A percentile compares a stretch with the other conserved stretches of the same genome.
These are phyloP conservation scores for Epizoanthus rinbou DNA, from an alignment of 92 coral and sea anemone genomes.

Conservation along the genomic window DNA sequence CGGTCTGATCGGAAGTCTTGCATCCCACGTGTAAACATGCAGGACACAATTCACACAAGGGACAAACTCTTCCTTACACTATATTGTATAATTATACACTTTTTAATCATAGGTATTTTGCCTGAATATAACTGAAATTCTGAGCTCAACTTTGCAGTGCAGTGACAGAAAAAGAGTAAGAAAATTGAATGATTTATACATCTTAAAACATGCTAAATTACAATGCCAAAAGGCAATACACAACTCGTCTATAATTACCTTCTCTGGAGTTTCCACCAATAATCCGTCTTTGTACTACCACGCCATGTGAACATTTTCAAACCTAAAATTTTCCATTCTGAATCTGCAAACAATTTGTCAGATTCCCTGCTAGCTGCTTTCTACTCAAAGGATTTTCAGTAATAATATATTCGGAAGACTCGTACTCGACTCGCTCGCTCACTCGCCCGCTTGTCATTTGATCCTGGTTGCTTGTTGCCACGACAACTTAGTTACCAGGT, in stretches of 20 bases:
- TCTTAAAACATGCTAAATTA: not conserved
- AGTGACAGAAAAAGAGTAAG: not conserved
- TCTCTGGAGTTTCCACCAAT: conserved; percentile 4
- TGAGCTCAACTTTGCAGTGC: not conserved
- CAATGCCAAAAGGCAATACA: not conserved
- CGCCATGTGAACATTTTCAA: not conserved
- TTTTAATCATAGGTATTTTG: conserved; percentile 2
- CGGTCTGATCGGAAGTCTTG: not conserved
- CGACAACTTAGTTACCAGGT: conserved; percentile 2
- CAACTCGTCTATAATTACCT: conserved; percentile 4
- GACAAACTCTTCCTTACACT: conserved; percentile 1
- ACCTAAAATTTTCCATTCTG: not conserved
- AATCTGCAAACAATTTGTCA: not conserved
- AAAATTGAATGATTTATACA: not conserved
- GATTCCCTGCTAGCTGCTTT: not conserved
- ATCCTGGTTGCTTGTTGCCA: not conserved
- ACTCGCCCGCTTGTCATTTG: not conserved
- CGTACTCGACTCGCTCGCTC: not conserved
- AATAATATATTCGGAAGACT: not conserved
- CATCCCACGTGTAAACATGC: not conserved
- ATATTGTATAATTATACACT: not conserved
- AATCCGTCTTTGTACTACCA: not conserved
- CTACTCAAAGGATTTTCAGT: not conserved
- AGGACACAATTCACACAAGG: not conserved
- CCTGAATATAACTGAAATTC: not conserved